These are phyloP conservation scores for Anoncus sp. DNA, from an alignment of 2,888 invertebrate genomes.

Conservation along the genomic window DNA sequence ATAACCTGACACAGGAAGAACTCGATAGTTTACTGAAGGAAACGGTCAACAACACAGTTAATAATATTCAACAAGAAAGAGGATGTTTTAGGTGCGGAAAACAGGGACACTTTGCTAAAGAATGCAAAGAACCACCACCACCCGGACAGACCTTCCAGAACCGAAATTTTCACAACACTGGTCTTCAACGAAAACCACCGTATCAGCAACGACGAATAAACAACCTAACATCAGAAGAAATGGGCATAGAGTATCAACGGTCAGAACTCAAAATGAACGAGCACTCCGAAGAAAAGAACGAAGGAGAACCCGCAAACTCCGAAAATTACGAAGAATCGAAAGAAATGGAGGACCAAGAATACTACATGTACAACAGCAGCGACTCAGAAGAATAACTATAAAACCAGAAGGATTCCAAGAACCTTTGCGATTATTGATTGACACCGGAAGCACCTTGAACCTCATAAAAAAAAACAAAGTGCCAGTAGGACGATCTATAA, in stretches of 20 bases:
- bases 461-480: constrained; percentile 18
- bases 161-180: constrained; percentile 20
- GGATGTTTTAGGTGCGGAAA: constrained; percentile 30
- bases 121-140: constrained; percentile 20
- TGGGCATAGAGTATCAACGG: neutral
- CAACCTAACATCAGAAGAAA: constrained; percentile 16
- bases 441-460: no score
- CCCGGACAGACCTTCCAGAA: no score
- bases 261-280: neutral
- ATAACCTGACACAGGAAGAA: no score
- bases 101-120: constrained; percentile 9
- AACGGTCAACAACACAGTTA: neutral
- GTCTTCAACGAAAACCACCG: neutral
- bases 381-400: constrained; percentile 10
- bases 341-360: constrained; percentile 13
- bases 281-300: constrained; percentile 25
- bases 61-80: constrained; percentile 12
- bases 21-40: neutral
- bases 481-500: neutral
- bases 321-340: constrained; percentile 30
- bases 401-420: no score
- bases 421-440: no score
- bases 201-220: constrained; percentile 10
- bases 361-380: constrained; percentile 23
- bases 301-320: constrained; percentile 8